Base-by-base conservation (phyloP, 2,888 invertebrate species). In the Nebria brevicollis region DNA sequence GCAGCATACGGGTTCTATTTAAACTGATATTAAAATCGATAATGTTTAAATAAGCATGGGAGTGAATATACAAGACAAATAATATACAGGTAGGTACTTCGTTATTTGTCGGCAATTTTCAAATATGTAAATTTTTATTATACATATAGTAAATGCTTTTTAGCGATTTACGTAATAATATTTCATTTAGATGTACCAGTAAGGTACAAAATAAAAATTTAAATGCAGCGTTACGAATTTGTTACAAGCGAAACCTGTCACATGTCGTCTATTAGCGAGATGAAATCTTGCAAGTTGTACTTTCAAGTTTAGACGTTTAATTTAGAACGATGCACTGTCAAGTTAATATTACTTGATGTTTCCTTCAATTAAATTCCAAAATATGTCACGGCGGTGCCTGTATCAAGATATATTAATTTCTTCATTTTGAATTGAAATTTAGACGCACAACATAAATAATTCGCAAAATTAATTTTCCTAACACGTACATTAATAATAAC, bases 251-350 rank as follows among this genome's bases (percentile, higher is more conserved):
- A 68, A 68, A 26, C 1, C 34, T 70, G 70, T 70, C 70, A 70
- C 70, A 70, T 70, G 70, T 70, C 70, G 70, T 70, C 70, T 70
- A 70, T 70, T 70, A 70, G 26, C 70, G 26, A 70, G 34, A 70
- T 70, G 13, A 70, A 70, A 70, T 20, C 20, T 70, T 70, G 20
- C 26, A 68, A 20, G 20, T 68, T 20, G 25, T 68, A 20, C 68
- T 10, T 68, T 8, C 25, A 34, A 70, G 26, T 70, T 26, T 34
- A 70, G 70, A 70, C 6, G 15, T 70, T 70, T 70, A 25, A 70
- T 70, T 25, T 70, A 26, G 6, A 70, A 34, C 70, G 26, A 54
- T 54, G 54, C 20, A 70, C 25, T 70, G 70, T 70, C 70, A 70
- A 70, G 34, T 70, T 70, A 70, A 70, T 34, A 70, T 70, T 54